Evolutionary conservation across 2,888 invertebrate species (phyloP).

Genomic region (Stenurella melanura): DNA sequence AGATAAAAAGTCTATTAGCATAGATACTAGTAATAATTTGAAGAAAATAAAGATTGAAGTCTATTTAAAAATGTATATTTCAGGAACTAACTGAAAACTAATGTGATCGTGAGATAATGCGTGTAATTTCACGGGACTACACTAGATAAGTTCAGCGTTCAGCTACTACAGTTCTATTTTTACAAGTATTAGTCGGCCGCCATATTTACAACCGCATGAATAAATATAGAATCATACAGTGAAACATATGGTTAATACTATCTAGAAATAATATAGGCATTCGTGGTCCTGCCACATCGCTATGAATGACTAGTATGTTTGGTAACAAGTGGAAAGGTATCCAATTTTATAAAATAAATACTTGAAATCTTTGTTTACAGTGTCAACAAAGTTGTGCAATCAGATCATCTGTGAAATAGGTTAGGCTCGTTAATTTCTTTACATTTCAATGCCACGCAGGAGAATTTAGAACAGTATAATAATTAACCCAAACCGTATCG

Average conservation of each 20-base stretch:
- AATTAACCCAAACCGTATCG: not conserved
- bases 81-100: not conserved
- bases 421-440: constrained; percentile 16
- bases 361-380: constrained; percentile 16
- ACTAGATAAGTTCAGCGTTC: not conserved
- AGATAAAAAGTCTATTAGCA: not conserved
- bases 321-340: constrained; percentile 16
- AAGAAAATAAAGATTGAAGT: not conserved
- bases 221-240: constrained; percentile 36
- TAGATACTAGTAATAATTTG: not conserved
- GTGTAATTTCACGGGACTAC: constrained; percentile 16
- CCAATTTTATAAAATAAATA: constrained; percentile 21
- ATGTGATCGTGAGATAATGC: constrained; percentile 32
- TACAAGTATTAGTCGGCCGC: constrained; percentile 29
- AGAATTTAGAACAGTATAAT: constrained; percentile 25
- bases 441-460: constrained; percentile 21
- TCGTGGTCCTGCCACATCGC: not conserved
- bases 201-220: constrained; percentile 28
- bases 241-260: constrained; percentile 29
- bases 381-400: constrained; percentile 25
- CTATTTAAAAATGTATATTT: not conserved
- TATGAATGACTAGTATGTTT: not conserved
- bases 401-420: constrained; percentile 15
- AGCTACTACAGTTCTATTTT: constrained; percentile 40
- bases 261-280: constrained; percentile 19